phyloP scores from a whole-genome alignment of 2,888 invertebrate species.

The Bembecia ichneumoniformis region DNA sequence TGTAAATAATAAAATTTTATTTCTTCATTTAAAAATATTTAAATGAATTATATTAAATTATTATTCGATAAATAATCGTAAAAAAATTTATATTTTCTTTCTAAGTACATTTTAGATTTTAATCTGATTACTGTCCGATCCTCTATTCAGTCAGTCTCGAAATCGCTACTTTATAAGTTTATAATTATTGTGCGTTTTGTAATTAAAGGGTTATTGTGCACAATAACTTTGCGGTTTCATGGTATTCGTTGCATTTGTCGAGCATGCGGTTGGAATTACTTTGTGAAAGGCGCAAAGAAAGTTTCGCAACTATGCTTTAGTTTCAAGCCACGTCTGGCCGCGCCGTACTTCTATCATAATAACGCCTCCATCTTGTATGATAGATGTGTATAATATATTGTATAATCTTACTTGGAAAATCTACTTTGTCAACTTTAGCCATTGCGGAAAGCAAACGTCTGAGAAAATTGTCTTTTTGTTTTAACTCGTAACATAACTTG shows the following conservation, averaged over 20 bases:
- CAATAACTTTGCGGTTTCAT: conserved; percentile 27
- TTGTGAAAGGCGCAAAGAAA: conserved; percentile 34
- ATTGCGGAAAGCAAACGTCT: background rate
- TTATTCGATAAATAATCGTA: too few relatives aligned
- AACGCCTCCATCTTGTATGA: background rate
- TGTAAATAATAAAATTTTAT: too few relatives aligned
- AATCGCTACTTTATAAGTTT: too few relatives aligned
- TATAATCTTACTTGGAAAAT: background rate
- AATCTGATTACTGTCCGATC: too few relatives aligned
- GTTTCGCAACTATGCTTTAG: conserved; percentile 34
- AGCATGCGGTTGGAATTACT: conserved; percentile 29
- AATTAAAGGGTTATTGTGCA: too few relatives aligned
- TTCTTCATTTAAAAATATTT: too few relatives aligned
- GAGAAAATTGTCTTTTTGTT: background rate
- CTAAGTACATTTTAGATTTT: too few relatives aligned
- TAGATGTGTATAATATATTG: background rate
- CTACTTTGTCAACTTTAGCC: background rate
- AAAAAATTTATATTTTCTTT: too few relatives aligned
- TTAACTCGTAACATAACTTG: too few relatives aligned
- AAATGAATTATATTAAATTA: too few relatives aligned
- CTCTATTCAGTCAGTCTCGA: too few relatives aligned
- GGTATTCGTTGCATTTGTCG: conserved; percentile 26
- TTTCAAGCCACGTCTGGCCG: conserved; percentile 16
- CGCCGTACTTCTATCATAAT: conserved; percentile 16
- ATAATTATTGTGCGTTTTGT: too few relatives aligned